Evolutionary conservation across 2,888 invertebrate species (phyloP).

Genomic region (Andrena praecox): DNA sequence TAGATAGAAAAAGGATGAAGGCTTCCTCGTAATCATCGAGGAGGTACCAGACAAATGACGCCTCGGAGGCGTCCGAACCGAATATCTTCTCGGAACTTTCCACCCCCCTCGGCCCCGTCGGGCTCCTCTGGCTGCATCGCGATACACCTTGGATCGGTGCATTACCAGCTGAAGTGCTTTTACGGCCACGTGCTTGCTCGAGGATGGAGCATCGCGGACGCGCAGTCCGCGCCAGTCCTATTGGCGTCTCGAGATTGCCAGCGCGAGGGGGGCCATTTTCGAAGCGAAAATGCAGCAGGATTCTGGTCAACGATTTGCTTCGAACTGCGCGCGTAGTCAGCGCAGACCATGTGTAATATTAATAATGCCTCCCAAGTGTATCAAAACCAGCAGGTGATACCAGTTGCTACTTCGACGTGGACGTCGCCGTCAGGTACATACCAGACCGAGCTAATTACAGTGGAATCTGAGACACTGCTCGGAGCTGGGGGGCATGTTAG

Average conservation of each 20-base stretch:
- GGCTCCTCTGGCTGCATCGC: constrained; percentile 8
- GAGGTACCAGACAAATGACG: constrained; percentile 37
- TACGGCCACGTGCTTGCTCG: constrained; percentile 58
- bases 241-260: constrained; percentile 48
- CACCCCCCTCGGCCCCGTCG: neutral
- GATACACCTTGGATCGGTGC: constrained; percentile 29
- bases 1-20: constrained; percentile 38
- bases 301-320: constrained; percentile 7
- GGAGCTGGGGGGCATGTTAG: neutral
- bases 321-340: neutral
- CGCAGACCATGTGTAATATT: too few species aligned
- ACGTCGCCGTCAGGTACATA: too few species aligned
- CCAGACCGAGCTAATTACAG: too few species aligned
- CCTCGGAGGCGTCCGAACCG: constrained; percentile 25
- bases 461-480: too few species aligned
- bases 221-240: constrained; percentile 39
- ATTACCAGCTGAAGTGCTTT: constrained; percentile 49
- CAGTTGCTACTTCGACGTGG: too few species aligned
- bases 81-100: constrained; percentile 41
- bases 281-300: too few species aligned
- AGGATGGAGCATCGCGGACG: constrained; percentile 54
- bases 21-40: constrained; percentile 27
- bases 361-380: too few species aligned
- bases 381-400: too few species aligned
- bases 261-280: neutral